Evolutionary conservation across 2,113 vertebrate genomes (phyloP), one percentile per base, ranked within the genome.

Genomic region (Circaetus gallicus): DNA sequence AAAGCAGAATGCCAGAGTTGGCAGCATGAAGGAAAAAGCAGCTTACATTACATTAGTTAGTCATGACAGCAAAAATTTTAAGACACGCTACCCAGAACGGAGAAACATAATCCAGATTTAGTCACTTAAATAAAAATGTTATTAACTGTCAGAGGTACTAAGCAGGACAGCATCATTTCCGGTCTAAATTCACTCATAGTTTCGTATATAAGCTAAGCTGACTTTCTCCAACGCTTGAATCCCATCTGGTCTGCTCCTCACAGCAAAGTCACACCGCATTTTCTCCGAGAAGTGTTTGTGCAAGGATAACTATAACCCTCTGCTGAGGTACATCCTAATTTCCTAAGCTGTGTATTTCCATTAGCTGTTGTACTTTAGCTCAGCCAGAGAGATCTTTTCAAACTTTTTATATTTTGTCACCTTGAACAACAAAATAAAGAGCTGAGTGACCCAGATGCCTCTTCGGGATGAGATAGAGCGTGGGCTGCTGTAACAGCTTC

Each of bases 111-210:
- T 76, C 53, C 78, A 62, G 59, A 56, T 74, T 70, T 53, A 78
- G 31, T n/a, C 59, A 32, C 43, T 78, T 47, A 52, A 94, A 84
- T 47, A 18, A 31, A 84, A 92, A 69, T 34, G 26, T 25, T 76
- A 85, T 71, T 79, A 66, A 31, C 38, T 42, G 47, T 29, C 76
- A 81, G 36, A 72, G 11, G 7, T 18, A 40, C 56, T 28, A 53
- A 49, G 17, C n/a, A 73, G 53, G 14, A 73, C 20, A 38, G 36
- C 24, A 49, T 36, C 10, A 40, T 45, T 47, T 58, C 76, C 53
- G n/a, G 16, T 65, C 42, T 34, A 59, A 84, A 55, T 7, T 34
- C 2, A 0, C 21, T 72, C 6, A 3, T 4, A 43, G 29, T 31
- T 56, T 74, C 53, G 62, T 43, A 3, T 15, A 49, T 42, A 56